Evolutionary conservation across 1,140 invertebrate species (phyloP), one percentile per base, ranked within the genome.

Genomic region (Temnothorax longispinosus): DNA sequence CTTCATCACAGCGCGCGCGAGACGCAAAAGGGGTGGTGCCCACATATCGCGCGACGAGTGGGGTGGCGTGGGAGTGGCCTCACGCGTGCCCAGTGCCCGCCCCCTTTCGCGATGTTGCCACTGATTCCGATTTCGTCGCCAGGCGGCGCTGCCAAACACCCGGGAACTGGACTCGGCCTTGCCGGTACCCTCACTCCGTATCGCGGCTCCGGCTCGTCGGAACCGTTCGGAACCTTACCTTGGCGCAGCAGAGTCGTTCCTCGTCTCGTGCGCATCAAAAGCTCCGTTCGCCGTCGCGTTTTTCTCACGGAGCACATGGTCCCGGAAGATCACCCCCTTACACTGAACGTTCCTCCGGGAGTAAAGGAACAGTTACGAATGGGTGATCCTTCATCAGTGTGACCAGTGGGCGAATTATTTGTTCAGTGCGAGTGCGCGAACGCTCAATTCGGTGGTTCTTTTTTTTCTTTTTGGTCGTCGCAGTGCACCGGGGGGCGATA

Each of bases 121-220:
- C 41, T 50, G 64, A 80, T 85, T 72, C 86, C 13, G 64, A 82
- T 86, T 89, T 71, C 54, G 47, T 89, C 92, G 89, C 91, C 77
- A 64, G 78, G 89, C 85, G 91, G 91, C 93, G 91, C 92, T 94
- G 91, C 58, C 77, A 67, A 44, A 62, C 86, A 87, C 87, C 89
- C 86, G 87, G 72, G 86, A 27, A 90, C 62, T 85, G 85, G 85
- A 87, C 67, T 87, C 82, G 81, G 85, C 62, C 74, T 87, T 85
- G 89, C 89, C 86, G 89, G 93, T 93, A 92, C 91, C 94, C 92
- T 94, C 93, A 94, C 94, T 94, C 93, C 92, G 93, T 93, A 93
- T 90, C 93, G 94, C 90, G 93, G 92, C 90, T 88, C 82, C 87
- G 87, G n/a, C 87, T 58, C 78, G 90, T 71, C 64, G 90, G 84